Conservation (phyloP, 2,113 vertebrate genomes). For the Leucosticte australis region DNA sequence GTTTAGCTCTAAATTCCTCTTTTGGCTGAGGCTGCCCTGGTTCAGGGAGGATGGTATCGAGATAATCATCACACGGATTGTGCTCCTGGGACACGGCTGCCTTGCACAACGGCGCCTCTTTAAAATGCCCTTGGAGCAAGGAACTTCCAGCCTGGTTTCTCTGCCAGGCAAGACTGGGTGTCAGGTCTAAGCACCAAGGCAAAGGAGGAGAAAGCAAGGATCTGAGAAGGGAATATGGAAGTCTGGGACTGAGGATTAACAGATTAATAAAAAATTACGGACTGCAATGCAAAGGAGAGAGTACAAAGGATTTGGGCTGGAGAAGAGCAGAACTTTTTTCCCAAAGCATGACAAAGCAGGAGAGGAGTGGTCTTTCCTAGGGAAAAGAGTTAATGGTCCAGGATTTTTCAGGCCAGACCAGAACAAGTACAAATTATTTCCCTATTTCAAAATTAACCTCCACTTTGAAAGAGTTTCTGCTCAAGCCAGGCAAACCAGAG, state of each 20-base stretch:
- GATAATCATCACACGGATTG: slow-evolving; percentile 37
- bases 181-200: background rate
- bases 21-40: slow-evolving; percentile 23
- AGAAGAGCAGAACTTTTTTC: background rate
- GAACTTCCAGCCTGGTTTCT: slow-evolving; percentile 2
- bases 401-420: background rate
- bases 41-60: slow-evolving; percentile 19
- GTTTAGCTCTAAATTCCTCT: slow-evolving; percentile 52
- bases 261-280: background rate
- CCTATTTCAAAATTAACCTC: background rate
- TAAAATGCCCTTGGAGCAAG: slow-evolving; percentile 35
- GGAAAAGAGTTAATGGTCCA: background rate
- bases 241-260: background rate
- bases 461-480: background rate
- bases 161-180: background rate
- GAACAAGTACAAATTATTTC: background rate
- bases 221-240: background rate
- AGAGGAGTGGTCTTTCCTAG: background rate
- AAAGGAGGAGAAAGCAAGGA: background rate
- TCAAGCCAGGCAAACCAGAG: background rate
- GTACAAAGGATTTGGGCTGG: background rate
- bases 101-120: slow-evolving; percentile 36
- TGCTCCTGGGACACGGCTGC: background rate
- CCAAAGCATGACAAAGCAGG: background rate
- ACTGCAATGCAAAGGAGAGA: background rate